These are phyloP conservation scores for Ptilonorhynchus violaceus DNA, from an alignment of 2,113 vertebrate species.

Conservation along the genomic window DNA sequence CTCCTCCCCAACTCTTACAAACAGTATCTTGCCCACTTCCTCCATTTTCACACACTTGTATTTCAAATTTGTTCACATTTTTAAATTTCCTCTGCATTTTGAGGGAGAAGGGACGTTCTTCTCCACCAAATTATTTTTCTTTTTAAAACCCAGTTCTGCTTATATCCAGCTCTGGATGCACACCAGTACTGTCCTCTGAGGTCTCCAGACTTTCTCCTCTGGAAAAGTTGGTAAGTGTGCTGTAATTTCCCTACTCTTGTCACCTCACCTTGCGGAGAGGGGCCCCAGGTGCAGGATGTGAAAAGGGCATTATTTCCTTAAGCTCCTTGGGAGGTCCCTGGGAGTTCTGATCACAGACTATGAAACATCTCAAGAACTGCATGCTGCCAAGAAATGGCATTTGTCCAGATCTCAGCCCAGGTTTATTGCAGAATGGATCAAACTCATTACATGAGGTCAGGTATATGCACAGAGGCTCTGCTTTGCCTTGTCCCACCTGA, in stretches of 20 bases:
- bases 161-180: background rate
- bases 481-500: background rate
- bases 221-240: background rate
- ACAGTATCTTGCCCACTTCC: background rate
- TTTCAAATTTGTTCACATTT: background rate
- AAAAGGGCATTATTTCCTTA: background rate
- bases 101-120: background rate
- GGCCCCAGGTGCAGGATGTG: background rate
- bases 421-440: background rate
- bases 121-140: background rate
- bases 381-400: background rate
- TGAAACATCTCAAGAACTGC: background rate
- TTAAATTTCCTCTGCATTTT: background rate
- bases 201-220: background rate
- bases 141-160: background rate
- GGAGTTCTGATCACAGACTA: background rate
- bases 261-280: background rate
- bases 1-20: background rate
- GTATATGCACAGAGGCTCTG: background rate
- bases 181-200: background rate
- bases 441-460: background rate
- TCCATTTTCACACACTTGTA: background rate
- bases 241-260: background rate
- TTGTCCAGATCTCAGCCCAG: background rate
- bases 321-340: background rate